Base-by-base conservation (phyloP, 2,797 vertebrate species). In the Sebastes dallii region DNA sequence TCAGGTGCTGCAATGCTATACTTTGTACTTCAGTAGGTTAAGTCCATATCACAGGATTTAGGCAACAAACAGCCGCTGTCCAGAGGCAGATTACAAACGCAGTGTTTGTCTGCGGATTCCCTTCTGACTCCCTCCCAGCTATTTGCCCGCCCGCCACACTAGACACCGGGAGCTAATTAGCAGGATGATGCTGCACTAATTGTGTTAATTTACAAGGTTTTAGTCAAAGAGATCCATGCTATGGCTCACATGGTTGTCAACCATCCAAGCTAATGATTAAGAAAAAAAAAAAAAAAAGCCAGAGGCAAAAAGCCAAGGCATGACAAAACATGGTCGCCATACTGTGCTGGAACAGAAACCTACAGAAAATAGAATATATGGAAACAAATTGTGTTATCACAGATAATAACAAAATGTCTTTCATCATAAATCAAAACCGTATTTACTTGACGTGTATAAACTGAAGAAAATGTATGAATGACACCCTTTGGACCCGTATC, bases 131-230 rank as follows among this genome's bases (percentile, higher is more conserved):
- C 89, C 94, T 95, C 94, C 95, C 95, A 95, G 95, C 95, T 95
- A 96, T 96, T 96, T 96, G 96, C 95, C 95, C 96, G 96, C 95
- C 95, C 94, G 91, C 95, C 96, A 95, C 96, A 96, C 94, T 92
- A 97, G 96, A 97, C 96, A 96, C 95, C 94, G 91, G 94, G 95
- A 97, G 95, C 97, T 99, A 99, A 99, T 99, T 99, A 99, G 97
- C 95, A 94, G 96, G 96, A 98, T 97, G 97, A 97, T 97, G 97
- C 97, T 97, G 96, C 96, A 96, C 97, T 99, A 98, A 99, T 99
- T 99, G 98, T 97, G 97, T 97, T 99, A 98, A 99, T 99, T 99
- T 98, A 98, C 97, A 97, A 97, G 97, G 97, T 97, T 98, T 99
- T 97, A 97, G 97, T 98, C 96, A 98, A 98, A 98, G 96, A 96